Evolutionary conservation across 2,797 vertebrate species (phyloP).

Genomic region (Oophaga sylvatica): DNA sequence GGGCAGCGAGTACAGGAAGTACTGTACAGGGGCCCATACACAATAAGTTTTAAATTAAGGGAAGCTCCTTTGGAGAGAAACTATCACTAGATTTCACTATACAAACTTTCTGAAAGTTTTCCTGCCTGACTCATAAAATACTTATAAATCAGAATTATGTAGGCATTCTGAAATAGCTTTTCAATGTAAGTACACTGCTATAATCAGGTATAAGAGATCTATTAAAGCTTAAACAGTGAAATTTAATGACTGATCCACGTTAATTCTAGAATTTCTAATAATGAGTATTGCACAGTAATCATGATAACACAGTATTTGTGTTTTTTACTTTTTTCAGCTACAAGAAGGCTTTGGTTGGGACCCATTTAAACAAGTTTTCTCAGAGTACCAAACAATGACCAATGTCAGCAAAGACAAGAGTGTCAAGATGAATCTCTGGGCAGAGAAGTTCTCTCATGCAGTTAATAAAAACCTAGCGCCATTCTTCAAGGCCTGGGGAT

Average conservation of each 20-base stretch:
- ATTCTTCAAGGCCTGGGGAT: constrained; percentile 86
- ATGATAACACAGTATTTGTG: not conserved
- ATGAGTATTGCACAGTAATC: not conserved
- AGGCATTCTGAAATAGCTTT: too few species aligned
- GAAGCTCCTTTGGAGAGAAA: too few species aligned
- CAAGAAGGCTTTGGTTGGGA: constrained; percentile 84
- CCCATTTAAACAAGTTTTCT: constrained; percentile 78
- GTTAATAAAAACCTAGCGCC: constrained; percentile 77
- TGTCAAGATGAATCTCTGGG: constrained; percentile 82
- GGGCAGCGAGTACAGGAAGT: too few species aligned
- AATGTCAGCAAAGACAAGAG: constrained; percentile 71
- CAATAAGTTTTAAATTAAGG: too few species aligned
- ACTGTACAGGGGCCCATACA: too few species aligned
- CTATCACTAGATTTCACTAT: too few species aligned
- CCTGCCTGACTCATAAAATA: too few species aligned
- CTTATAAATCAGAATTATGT: too few species aligned
- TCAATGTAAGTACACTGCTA: too few species aligned
- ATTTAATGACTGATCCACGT: not conserved
- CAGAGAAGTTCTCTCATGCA: constrained; percentile 78
- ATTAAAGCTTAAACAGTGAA: too few species aligned
- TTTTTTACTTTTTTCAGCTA: constrained; percentile 68
- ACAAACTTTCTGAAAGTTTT: too few species aligned
- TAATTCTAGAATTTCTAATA: not conserved
- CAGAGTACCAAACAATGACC: constrained; percentile 73
- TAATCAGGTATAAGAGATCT: too few species aligned